Percentiles rank a stretch among this genome's conserved stretches.
phyloP scores from a whole-genome alignment of 2,113 vertebrate species.

The Monarcha castaneiventris region DNA sequence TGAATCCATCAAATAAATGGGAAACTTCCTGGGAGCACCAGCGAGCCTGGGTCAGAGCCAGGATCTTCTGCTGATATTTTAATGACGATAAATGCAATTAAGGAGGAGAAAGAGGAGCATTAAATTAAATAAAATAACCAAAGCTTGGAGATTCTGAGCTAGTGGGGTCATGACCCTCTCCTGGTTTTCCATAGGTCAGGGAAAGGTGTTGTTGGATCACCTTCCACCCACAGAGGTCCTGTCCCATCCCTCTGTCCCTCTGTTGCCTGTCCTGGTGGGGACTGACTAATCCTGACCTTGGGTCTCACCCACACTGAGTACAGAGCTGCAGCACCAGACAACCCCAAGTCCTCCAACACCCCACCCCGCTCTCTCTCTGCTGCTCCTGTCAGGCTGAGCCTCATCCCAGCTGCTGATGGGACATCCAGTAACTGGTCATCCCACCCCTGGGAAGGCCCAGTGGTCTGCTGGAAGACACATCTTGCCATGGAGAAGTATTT shows the following conservation, averaged over 20 bases:
- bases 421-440: accelerated
- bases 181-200: neutral
- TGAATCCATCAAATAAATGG: constrained; percentile 34
- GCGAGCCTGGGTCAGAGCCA: constrained; percentile 36
- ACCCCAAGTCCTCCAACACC: neutral
- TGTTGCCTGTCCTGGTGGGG: neutral
- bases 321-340: neutral
- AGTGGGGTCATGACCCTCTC: neutral
- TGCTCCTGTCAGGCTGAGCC: neutral
- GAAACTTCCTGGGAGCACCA: constrained; percentile 21
- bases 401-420: neutral
- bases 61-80: constrained; percentile 50
- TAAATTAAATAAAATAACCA: constrained; percentile 30
- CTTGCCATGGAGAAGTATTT: neutral
- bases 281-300: neutral
- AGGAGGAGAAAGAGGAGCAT: constrained; percentile 18
- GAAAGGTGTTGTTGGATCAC: neutral
- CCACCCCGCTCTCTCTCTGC: neutral
- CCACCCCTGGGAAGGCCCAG: neutral
- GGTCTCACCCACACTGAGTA: accelerated
- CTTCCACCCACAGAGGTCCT: neutral
- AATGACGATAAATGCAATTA: constrained; percentile 44
- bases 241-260: neutral
- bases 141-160: neutral
- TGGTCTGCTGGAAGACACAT: neutral